A percentile compares a stretch with the other conserved stretches of the same genome.
These are phyloP conservation scores for Peribatodes rhomboidaria DNA, from an alignment of 2,888 invertebrate genomes.

Conservation along the genomic window DNA sequence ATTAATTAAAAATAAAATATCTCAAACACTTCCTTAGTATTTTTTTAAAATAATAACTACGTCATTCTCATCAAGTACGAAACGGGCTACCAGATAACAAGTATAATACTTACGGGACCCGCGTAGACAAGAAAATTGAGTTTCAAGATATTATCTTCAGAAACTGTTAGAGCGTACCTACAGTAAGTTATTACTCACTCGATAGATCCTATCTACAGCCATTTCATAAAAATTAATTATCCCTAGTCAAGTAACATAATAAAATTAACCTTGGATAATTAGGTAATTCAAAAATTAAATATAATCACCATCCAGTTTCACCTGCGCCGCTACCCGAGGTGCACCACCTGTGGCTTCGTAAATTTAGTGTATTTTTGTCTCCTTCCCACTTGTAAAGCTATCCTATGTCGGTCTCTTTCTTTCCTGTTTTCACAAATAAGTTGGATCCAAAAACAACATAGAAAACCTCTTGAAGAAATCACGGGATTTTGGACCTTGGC, in stretches of 20 bases:
- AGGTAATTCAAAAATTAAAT: conserved; percentile 29
- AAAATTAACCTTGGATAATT: not conserved
- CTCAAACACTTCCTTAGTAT: too few species aligned
- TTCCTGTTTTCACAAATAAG: conserved; percentile 85
- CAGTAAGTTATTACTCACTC: conserved; percentile 1
- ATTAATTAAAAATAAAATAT: too few species aligned
- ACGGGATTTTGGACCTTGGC: conserved; percentile 56
- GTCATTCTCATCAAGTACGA: too few species aligned
- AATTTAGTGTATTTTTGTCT: conserved; percentile 80
- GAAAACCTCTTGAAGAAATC: conserved; percentile 65
- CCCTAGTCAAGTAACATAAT: too few species aligned
- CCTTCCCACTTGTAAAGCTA: conserved; percentile 56
- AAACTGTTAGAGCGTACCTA: not conserved
- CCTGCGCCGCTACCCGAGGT: conserved; percentile 77
- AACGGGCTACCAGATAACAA: too few species aligned
- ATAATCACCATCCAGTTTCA: conserved; percentile 51
- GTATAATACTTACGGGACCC: too few species aligned
- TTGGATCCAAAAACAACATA: conserved; percentile 85
- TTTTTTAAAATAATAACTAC: too few species aligned
- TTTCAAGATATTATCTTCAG: too few species aligned
- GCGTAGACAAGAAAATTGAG: too few species aligned
- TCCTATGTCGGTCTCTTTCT: conserved; percentile 62
- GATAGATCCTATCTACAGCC: conserved; percentile 6
- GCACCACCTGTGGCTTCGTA: conserved; percentile 86
- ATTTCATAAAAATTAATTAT: conserved; percentile 8